phyloP scores from a whole-genome alignment of 2,113 vertebrate species.

The Mus spicilegus region DNA sequence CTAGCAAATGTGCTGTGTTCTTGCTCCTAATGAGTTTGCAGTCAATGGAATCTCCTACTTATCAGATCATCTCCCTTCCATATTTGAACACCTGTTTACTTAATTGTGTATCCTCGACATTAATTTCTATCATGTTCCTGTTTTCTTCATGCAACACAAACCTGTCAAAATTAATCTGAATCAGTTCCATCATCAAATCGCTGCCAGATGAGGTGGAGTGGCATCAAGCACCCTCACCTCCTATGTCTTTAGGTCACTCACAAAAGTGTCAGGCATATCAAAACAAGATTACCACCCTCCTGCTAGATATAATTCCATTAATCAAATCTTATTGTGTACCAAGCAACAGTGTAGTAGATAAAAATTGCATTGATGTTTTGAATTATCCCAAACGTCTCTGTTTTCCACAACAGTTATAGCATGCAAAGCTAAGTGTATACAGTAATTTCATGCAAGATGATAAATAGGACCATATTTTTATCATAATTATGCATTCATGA shows the following conservation, averaged over 20 bases:
- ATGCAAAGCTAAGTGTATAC: constrained; percentile 29
- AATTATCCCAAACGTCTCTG: constrained; percentile 31
- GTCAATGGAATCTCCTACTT: not conserved
- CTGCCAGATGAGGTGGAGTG: constrained; percentile 25
- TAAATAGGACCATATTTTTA: not conserved
- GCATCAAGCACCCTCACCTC: not conserved
- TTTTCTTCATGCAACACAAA: constrained; percentile 44
- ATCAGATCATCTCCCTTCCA: not conserved
- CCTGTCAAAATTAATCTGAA: constrained; percentile 23
- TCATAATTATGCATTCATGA: constrained; percentile 2
- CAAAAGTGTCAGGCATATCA: constrained; percentile 21
- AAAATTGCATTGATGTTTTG: constrained; percentile 30
- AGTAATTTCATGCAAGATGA: not conserved
- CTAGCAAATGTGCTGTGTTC: not conserved
- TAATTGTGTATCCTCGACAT: not conserved
- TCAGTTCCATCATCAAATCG: not conserved
- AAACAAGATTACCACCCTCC: not conserved
- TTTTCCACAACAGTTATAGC: not conserved
- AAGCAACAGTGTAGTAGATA: not conserved
- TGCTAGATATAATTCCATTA: not conserved
- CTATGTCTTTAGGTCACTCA: not conserved
- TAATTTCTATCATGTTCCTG: not conserved
- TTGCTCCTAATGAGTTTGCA: not conserved
- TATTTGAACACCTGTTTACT: constrained; percentile 13
- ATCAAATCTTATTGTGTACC: not conserved